Percentiles rank a stretch among this genome's conserved stretches.
phyloP scores from a whole-genome alignment of 2,888 invertebrate genomes.

The Drosophila anomelani region DNA sequence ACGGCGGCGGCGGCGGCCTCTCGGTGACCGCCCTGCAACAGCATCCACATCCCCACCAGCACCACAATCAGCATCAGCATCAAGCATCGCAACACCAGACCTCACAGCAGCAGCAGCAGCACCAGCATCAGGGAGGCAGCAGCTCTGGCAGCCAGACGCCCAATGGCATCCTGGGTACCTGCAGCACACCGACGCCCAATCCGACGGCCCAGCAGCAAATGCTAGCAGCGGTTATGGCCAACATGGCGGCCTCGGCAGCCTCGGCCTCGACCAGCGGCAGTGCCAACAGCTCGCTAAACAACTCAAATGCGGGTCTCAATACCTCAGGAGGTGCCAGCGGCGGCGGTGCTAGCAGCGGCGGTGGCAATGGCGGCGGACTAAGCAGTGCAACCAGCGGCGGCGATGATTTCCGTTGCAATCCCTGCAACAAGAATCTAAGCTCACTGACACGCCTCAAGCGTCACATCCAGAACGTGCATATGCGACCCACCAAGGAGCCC shows the following conservation, averaged over 20 bases:
- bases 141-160: constrained; percentile 56
- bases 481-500: constrained; percentile 94
- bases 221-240: constrained; percentile 81
- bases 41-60: constrained; percentile 36
- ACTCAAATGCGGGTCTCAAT: constrained; percentile 58
- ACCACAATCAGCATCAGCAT: constrained; percentile 35
- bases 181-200: constrained; percentile 60
- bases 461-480: constrained; percentile 96
- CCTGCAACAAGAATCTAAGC: constrained; percentile 95
- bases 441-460: constrained; percentile 94
- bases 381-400: constrained; percentile 84
- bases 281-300: constrained; percentile 69
- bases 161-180: constrained; percentile 60
- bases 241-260: constrained; percentile 75
- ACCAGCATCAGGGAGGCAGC: constrained; percentile 38
- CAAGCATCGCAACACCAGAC: constrained; percentile 21
- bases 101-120: constrained; percentile 41
- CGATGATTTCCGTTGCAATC: constrained; percentile 95
- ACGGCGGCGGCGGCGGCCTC: constrained; percentile 54
- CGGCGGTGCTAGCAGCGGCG: constrained; percentile 55
- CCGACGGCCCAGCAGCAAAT: constrained; percentile 76
- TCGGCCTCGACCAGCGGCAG: constrained; percentile 74
- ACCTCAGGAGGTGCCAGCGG: constrained; percentile 58
- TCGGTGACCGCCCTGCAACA: constrained; percentile 32
- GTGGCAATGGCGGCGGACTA: constrained; percentile 42